These are phyloP conservation scores for Syrphus vitripennis DNA, from an alignment of 2,888 invertebrate species.

Conservation along the genomic window DNA sequence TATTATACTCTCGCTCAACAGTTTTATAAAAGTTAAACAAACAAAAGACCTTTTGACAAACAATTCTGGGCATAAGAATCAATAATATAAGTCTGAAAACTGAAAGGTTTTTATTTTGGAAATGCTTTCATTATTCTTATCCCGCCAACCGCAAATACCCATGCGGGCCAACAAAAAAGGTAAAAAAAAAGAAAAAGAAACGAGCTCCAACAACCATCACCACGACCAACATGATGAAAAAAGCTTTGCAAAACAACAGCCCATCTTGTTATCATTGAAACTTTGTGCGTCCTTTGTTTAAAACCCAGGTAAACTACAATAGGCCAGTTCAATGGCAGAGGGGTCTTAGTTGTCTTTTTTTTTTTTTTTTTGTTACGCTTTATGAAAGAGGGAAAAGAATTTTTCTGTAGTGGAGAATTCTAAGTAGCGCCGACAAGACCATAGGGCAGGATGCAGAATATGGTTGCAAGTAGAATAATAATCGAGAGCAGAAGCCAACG, in stretches of 20 bases:
- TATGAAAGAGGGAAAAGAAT: constrained; percentile 11
- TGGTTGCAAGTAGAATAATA: constrained; percentile 57
- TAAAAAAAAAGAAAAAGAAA: neutral
- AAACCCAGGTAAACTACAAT: constrained; percentile 50
- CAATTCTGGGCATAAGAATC: neutral
- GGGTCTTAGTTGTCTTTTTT: constrained; percentile 36
- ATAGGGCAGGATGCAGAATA: constrained; percentile 56
- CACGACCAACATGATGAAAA: neutral
- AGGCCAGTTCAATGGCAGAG: constrained; percentile 52
- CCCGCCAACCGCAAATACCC: neutral
- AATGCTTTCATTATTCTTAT: neutral
- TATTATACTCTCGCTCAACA: constrained; percentile 1
- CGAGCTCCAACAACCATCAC: neutral
- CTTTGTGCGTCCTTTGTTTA: constrained; percentile 44
- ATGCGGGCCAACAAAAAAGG: neutral
- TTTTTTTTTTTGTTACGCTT: constrained; percentile 42
- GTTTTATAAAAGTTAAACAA: neutral
- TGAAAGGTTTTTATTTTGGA: neutral
- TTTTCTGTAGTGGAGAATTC: constrained; percentile 27
- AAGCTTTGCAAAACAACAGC: constrained; percentile 32
- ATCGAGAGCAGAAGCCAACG: constrained; percentile 62
- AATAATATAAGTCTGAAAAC: constrained; percentile 8
- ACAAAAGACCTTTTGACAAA: constrained; percentile 5
- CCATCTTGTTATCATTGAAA: constrained; percentile 40
- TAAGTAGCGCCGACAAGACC: constrained; percentile 49